phyloP scores from a whole-genome alignment of 2,113 vertebrate species.

The Glaucomys volans region DNA sequence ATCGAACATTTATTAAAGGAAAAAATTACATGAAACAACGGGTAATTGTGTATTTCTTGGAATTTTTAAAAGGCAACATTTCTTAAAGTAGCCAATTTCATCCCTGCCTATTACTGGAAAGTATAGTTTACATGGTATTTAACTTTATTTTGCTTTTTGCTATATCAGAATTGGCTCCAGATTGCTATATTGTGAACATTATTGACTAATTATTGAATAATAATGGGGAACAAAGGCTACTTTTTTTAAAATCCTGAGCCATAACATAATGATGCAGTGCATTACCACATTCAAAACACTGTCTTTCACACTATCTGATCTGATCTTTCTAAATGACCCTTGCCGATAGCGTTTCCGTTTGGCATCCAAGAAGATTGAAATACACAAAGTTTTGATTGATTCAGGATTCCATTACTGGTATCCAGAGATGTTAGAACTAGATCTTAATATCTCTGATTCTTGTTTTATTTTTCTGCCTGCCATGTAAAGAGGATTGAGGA shows the following conservation, averaged over 20 bases:
- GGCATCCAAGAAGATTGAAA: neutral
- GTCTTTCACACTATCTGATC: neutral
- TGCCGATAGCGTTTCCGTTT: neutral
- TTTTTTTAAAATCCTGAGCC: neutral
- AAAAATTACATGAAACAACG: conserved; percentile 94
- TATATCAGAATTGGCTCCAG: neutral
- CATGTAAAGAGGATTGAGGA: neutral
- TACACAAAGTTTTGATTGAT: neutral
- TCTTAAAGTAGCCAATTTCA: neutral
- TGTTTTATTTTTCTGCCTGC: neutral
- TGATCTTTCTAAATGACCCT: neutral
- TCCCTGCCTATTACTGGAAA: neutral
- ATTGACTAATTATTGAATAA: neutral
- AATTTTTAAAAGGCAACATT: conserved; percentile 13
- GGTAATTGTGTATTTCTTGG: conserved; percentile 83
- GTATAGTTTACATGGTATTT: neutral
- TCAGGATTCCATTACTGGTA: neutral
- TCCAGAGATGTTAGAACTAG: neutral
- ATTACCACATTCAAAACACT: neutral
- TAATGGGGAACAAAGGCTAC: neutral
- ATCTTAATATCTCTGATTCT: neutral
- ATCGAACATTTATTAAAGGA: conserved; percentile 94
- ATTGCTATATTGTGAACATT: neutral
- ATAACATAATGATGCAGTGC: neutral
- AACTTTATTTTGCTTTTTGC: conserved; percentile 29